Conservation (phyloP, 2,113 vertebrate genomes). For the Alces alces region DNA sequence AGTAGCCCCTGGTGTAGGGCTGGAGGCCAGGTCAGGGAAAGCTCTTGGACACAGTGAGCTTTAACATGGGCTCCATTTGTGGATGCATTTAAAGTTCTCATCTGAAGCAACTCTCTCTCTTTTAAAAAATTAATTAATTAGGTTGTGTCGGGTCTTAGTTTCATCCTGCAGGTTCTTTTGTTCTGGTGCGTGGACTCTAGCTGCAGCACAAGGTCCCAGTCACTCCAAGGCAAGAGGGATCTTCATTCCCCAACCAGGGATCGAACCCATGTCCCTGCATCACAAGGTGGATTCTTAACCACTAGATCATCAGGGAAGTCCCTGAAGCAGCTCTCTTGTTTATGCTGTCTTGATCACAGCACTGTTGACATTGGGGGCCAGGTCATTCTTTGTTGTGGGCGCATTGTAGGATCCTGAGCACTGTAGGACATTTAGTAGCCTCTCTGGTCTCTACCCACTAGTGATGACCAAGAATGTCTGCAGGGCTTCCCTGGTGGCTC, state of each 20-base stretch:
- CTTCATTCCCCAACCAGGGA: background rate
- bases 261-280: background rate
- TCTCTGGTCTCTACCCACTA: background rate
- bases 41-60: background rate
- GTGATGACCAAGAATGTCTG: background rate
- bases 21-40: background rate
- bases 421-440: rapidly evolving
- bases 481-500: background rate
- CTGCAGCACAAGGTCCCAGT: background rate
- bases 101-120: background rate
- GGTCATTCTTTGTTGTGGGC: background rate
- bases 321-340: background rate
- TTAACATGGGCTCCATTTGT: background rate
- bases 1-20: no score
- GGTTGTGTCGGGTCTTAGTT: background rate
- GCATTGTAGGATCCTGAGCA: background rate
- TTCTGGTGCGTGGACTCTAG: background rate
- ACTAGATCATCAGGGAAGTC: background rate
- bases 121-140: background rate
- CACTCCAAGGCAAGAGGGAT: background rate
- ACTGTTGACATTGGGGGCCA: background rate
- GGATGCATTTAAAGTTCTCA: background rate
- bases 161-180: background rate
- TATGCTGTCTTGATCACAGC: background rate
- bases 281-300: background rate